These are phyloP conservation scores for Bruchidius siliquastri DNA, from an alignment of 2,888 invertebrate species.

Conservation along the genomic window DNA sequence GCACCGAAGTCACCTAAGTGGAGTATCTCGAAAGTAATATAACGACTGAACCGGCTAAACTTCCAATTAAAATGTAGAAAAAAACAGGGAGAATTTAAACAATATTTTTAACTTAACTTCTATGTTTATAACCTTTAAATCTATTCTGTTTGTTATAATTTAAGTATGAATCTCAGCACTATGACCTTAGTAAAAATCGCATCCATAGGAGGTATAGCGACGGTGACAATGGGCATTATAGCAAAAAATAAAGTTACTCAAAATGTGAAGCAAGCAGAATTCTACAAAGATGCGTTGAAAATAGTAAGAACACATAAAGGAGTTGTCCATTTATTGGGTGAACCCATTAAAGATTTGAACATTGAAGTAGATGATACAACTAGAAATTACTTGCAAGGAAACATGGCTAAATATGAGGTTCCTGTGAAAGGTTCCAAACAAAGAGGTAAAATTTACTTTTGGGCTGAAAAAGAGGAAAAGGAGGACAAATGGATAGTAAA, in stretches of 20 bases:
- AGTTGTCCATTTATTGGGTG: constrained; percentile 63
- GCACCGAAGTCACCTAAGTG: no score
- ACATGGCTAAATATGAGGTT: constrained; percentile 58
- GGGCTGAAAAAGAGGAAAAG: constrained; percentile 53
- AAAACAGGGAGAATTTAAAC: no score
- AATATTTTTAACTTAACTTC: no score
- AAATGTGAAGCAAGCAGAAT: constrained; percentile 54
- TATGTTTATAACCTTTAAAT: no score
- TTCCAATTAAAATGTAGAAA: no score
- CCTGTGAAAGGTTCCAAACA: constrained; percentile 65
- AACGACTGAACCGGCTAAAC: no score
- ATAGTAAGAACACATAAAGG: constrained; percentile 55
- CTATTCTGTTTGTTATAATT: no score
- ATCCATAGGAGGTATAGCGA: constrained; percentile 58
- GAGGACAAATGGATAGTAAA: constrained; percentile 56
- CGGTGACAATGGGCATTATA: constrained; percentile 52
- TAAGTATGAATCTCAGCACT: constrained; percentile 36
- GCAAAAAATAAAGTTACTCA: constrained; percentile 53
- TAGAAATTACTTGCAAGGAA: constrained; percentile 52
- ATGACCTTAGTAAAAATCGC: constrained; percentile 59
- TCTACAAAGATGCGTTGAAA: constrained; percentile 61
- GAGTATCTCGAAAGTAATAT: no score
- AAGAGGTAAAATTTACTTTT: constrained; percentile 58
- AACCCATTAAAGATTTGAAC: constrained; percentile 63
- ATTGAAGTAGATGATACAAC: constrained; percentile 57